Evolutionary conservation across 2,797 vertebrate species (phyloP), one percentile per base, ranked within the genome.

Genomic region (Tympanoctomys barrerae): DNA sequence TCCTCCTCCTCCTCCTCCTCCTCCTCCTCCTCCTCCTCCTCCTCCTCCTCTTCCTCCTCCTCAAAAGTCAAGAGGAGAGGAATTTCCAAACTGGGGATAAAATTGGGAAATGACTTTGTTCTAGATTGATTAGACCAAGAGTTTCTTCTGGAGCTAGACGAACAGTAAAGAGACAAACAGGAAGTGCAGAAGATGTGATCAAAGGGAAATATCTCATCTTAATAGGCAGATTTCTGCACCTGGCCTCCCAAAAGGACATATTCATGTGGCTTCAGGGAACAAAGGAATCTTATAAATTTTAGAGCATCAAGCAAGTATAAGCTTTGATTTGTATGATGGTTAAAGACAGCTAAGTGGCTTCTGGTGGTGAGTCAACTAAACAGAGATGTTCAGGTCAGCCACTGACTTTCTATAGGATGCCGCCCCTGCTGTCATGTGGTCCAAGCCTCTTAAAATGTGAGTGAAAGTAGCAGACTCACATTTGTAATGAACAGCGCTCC

Each of bases 101-200:
- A 54, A 54, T 54, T 16, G 2, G 42, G 5, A 91, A 0, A 62
- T 83, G 84, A 88, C 28, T 42, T 3, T 77, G 14, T 22, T 39
- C 16, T 33, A 79, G 52, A 66, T 24, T 57, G 26, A 13, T 86
- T 75, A 73, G 68, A 26, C 61, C n/a, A 3, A 36, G 83, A 81
- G 26, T 61, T n/a, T 87, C 22, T 22, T 70, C 71, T 82, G 90
- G 78, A 97, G 84, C 61, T 33, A 54, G 52, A 54, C 1, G 12
- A 54, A 54, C 3, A 13, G 5, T 73, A 78, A 78, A 3, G 52
- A 79, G n/a, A 94, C 94, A 94, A 93, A 90, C 39, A 96, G 90
- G 86, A 93, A 64, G 89, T 91, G 83, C 39, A 26, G 2, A 59
- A 91, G 59, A 93, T 8, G 33, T 49, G 79, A 39, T 59, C 70